phyloP scores from a whole-genome alignment of 2,888 invertebrate species.

The Orthonevra nobilis region DNA sequence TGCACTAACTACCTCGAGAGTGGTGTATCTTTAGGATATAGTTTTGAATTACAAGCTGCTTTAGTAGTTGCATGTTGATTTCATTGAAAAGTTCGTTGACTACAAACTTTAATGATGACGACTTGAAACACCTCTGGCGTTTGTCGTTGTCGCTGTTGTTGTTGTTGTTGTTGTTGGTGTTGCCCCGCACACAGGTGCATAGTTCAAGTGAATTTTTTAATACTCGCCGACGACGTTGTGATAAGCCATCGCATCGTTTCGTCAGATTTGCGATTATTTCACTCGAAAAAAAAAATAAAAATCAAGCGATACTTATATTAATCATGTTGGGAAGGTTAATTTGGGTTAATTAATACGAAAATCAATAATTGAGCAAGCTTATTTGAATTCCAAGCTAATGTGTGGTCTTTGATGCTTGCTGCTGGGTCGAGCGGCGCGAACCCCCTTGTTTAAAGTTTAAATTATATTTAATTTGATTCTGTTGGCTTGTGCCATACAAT shows the following conservation, averaged over 20 bases:
- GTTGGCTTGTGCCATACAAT: no score
- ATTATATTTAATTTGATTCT: no score
- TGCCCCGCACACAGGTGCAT: conserved; percentile 17
- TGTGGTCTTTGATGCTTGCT: not conserved
- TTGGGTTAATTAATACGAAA: conserved; percentile 47
- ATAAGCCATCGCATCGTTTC: conserved; percentile 11
- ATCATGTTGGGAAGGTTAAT: conserved; percentile 60
- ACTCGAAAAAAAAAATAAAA: conserved; percentile 11
- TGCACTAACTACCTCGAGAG: not conserved
- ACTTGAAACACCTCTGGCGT: conserved; percentile 47
- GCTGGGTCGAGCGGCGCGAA: not conserved
- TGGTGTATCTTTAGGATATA: conserved; percentile 50
- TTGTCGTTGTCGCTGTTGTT: conserved; percentile 6
- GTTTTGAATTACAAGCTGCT: conserved; percentile 65
- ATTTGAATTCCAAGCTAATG: conserved; percentile 24
- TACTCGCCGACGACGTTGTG: conserved; percentile 1
- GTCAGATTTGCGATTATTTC: conserved; percentile 18
- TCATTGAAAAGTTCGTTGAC: conserved; percentile 76
- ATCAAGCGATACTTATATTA: conserved; percentile 26
- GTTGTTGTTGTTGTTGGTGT: conserved; percentile 6
- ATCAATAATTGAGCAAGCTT: not conserved
- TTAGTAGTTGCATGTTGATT: conserved; percentile 71
- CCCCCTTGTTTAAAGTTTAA: no score
- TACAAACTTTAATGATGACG: conserved; percentile 61
- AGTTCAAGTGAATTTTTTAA: conserved; percentile 22